phyloP scores from a whole-genome alignment of 92 coral and sea anemone species.

The Porites cylindrica region DNA sequence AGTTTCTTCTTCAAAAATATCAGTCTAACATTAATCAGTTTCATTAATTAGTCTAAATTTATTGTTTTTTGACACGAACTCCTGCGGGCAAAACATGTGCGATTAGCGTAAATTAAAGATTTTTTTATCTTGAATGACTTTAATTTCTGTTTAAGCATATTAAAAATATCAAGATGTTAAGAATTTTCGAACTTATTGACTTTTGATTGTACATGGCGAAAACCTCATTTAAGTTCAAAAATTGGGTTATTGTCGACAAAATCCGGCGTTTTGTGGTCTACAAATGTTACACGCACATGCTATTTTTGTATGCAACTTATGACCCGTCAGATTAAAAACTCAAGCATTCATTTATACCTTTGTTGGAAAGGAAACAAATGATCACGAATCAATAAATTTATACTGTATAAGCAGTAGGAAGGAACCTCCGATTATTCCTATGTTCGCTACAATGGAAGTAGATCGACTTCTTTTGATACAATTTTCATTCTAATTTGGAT shows the following conservation, averaged over 20 bases:
- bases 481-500: too few species aligned
- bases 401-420: not conserved
- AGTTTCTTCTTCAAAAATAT: not conserved
- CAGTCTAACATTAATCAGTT: slow-evolving; percentile 3
- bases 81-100: slow-evolving; percentile 35
- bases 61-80: not conserved
- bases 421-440: not conserved
- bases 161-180: not conserved
- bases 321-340: too few species aligned
- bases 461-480: not conserved
- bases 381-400: not conserved
- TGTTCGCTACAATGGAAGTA: not conserved
- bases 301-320: too few species aligned
- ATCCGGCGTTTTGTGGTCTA: not conserved
- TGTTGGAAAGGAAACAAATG: not conserved
- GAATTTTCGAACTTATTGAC: not conserved
- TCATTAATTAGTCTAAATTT: slow-evolving; percentile 2
- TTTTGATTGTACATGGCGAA: not conserved
- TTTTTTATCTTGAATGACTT: slow-evolving; percentile 13
- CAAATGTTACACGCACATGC: not conserved
- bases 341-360: not conserved
- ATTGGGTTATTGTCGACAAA: not conserved
- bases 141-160: not conserved
- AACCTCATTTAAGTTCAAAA: not conserved
- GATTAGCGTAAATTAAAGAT: slow-evolving; percentile 18